A percentile compares a stretch with the other conserved stretches of the same genome.
Evolutionary conservation across 1,140 invertebrate genomes (phyloP).

Genomic region (Neoseiulus cucumeris): DNA sequence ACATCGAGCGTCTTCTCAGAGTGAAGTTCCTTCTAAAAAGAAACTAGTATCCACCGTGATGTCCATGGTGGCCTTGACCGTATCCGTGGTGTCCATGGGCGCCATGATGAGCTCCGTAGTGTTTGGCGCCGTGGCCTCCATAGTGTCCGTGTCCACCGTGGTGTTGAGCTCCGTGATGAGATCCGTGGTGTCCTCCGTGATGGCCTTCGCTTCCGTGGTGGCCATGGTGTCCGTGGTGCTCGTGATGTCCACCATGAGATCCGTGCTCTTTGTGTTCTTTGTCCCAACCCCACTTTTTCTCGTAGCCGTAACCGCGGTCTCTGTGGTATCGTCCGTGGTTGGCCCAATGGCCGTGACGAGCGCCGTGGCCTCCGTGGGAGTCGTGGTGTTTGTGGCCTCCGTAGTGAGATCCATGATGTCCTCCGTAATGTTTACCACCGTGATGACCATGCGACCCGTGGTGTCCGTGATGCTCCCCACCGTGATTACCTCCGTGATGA

Average conservation of each 20-base stretch:
- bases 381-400: not conserved
- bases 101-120: not conserved
- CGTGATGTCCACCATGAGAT: not conserved
- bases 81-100: not conserved
- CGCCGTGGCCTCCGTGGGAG: not conserved
- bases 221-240: not conserved
- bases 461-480: not conserved
- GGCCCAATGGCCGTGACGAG: not conserved
- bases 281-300: not conserved
- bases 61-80: not conserved
- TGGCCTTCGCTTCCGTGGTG: not conserved
- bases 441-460: not conserved
- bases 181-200: not conserved
- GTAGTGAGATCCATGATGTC: not conserved
- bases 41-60: not conserved
- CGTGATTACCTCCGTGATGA: not conserved
- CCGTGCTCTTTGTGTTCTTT: constrained; percentile 3
- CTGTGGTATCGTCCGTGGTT: not conserved
- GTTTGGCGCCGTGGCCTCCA: not conserved
- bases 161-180: not conserved
- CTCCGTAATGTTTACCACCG: not conserved
- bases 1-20: too few species aligned
- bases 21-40: too few species aligned
- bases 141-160: not conserved
- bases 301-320: not conserved